These are phyloP conservation scores for Cerastis rubricosa DNA, from an alignment of 2,888 invertebrate genomes.

Conservation along the genomic window DNA sequence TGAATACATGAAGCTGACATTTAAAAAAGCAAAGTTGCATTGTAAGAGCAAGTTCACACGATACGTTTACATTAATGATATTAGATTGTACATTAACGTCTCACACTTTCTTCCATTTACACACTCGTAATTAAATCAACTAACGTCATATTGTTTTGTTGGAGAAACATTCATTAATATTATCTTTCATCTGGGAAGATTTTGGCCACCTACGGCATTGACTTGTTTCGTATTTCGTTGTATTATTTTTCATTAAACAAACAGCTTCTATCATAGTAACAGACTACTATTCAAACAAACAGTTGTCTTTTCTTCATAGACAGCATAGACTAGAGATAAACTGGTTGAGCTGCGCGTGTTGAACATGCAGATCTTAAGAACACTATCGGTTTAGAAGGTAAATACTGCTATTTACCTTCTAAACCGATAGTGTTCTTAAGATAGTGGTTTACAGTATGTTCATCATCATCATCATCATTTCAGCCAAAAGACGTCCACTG, in stretches of 20 bases:
- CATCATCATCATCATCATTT: too few species aligned
- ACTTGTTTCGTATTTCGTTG: neutral
- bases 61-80: constrained; percentile 63
- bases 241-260: neutral
- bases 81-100: constrained; percentile 67
- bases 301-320: neutral
- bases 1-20: constrained; percentile 34
- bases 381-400: too few species aligned
- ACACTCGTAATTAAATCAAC: constrained; percentile 63
- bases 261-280: neutral
- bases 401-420: too few species aligned
- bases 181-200: constrained; percentile 46
- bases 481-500: too few species aligned
- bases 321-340: neutral
- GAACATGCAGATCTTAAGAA: too few species aligned
- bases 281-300: too few species aligned
- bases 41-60: constrained; percentile 58
- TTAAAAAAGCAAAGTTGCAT: constrained; percentile 46
- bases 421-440: too few species aligned
- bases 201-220: constrained; percentile 3
- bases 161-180: constrained; percentile 45
- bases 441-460: too few species aligned
- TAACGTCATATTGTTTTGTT: constrained; percentile 60
- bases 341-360: neutral
- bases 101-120: constrained; percentile 75